Evolutionary conservation across 2,113 vertebrate genomes (phyloP), one percentile per base, ranked within the genome.

Genomic region (Rhinolophus ferrumequinum): DNA sequence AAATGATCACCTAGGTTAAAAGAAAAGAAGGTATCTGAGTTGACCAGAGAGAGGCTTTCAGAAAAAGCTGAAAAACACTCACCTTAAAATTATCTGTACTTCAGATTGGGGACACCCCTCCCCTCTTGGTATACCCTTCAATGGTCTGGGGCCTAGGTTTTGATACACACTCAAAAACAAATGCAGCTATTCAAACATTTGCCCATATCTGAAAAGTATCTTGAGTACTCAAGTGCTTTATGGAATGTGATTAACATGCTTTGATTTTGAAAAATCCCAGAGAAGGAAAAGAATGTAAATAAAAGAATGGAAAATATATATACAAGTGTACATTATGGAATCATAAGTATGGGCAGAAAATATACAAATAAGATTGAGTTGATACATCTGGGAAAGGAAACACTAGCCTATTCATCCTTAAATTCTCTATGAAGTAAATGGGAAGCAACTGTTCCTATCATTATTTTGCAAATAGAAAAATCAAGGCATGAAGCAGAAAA

Each of bases 161-260:
- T 92, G 66, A 93, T 14, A 88, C 82, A 96, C 47, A 75, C 69
- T 95, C 89, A 67, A 95, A 94, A 97, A 69, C 89, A 97, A 97
- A 96, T 60, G 52, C 67, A 97, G 89, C 96, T 97, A 95, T 87
- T 98, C 95, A 97, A 98, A 98, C 96, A 96, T 73, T 64, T 95
- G 86, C 56, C 72, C 64, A 54, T 93, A 95, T 95, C 86, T 95
- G 72, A 91, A 96, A 93, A 95, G 64, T 67, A 96, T 93, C 91
- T 70, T 93, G 58, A 86, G 92, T 89, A 93, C 38, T 93, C 85
- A 94, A 95, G 81, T 70, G 30, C 52, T 83, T 91, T 95, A 94
- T 95, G 96, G 70, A 96, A 97, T 96, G 91, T 96, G 86, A 94
- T 91, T 95, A 96, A 95, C 88, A 93, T 54, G 13, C 93, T 97